A percentile compares a stretch with the other conserved stretches of the same genome.
Conservation (phyloP, 1,140 invertebrate genomes). For the Pemphigus obesinymphae region DNA sequence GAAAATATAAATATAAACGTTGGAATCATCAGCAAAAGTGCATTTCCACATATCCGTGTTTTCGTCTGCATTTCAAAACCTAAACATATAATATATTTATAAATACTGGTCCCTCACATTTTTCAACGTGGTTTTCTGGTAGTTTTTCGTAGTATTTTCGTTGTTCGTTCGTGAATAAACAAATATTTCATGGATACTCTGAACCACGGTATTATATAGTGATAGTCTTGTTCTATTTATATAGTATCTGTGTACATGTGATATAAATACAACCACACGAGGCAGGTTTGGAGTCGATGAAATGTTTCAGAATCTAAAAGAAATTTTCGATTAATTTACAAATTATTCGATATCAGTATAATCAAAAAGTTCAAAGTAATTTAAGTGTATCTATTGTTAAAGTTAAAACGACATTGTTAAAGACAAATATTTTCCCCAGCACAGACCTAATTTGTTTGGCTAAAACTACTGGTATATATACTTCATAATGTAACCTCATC, state of each 20-base stretch:
- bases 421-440: neutral
- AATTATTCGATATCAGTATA: constrained; percentile 31
- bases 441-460: neutral
- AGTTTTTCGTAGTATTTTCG: too few species aligned
- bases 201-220: too few species aligned
- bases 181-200: too few species aligned
- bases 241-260: too few species aligned
- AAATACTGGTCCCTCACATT: too few species aligned
- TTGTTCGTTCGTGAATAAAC: neutral
- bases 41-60: neutral
- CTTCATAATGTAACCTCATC: too few species aligned
- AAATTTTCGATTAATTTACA: constrained; percentile 8
- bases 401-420: neutral
- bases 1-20: neutral
- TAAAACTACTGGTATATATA: too few species aligned
- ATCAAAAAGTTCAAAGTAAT: constrained; percentile 2
- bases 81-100: too few species aligned
- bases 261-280: neutral
- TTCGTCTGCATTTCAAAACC: neutral
- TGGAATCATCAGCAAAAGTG: neutral
- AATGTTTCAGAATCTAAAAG: neutral
- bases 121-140: too few species aligned
- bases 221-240: neutral
- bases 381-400: constrained; percentile 1
- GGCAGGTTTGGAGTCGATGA: neutral